Base-by-base conservation (phyloP, 2,888 invertebrate species). In the Deilephila porcellus region DNA sequence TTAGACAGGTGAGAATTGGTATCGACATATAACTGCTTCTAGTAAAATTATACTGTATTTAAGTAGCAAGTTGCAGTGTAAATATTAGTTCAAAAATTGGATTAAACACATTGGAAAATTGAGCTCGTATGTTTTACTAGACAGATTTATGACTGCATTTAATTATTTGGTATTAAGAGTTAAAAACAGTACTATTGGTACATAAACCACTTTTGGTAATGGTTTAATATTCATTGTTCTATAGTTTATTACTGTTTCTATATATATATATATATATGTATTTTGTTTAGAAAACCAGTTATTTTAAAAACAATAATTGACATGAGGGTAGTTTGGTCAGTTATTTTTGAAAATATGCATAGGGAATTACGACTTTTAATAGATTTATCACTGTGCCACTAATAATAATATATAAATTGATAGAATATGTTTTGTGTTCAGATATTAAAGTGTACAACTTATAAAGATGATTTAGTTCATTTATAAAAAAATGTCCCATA, bases 401-500 rank as follows among this genome's bases (percentile, higher is more conserved):
- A 52, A 67, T 14, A 25, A 67, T 14, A 45, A 64, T 6, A 67
- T 25, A 67, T 17, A 25, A 45, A 45, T 52, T 52, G 52, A 17
- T 67, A 37, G n/a, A 52, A 4, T 45, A 63, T 63, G 64, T 64
- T 64, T 25, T 17, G 7, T 52, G 17, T 4, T 70, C 19, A n/a
- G 53, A 53, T 67, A 45, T 14, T 32, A 53, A 70, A 37, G 20
- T 34, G 19, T 34, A 19, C 19, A 70, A 70, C 29, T 52, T 45
- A 71, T 34, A n/a, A n/a, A 17, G 34, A 19, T 56, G 64, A 29
- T 71, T 71, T 71, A n/a, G 11, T 59, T 71, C 70, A 67, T 67
- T 67, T 17, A 72, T 74, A 34, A 67, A 76, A 75, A 78, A 79
- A 79, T 77, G 71, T 71, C 75, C 52, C 59, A 62, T 73, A 76